Evolutionary conservation across 2,113 vertebrate species (phyloP).

Genomic region (Psilopsiagon aymara): DNA sequence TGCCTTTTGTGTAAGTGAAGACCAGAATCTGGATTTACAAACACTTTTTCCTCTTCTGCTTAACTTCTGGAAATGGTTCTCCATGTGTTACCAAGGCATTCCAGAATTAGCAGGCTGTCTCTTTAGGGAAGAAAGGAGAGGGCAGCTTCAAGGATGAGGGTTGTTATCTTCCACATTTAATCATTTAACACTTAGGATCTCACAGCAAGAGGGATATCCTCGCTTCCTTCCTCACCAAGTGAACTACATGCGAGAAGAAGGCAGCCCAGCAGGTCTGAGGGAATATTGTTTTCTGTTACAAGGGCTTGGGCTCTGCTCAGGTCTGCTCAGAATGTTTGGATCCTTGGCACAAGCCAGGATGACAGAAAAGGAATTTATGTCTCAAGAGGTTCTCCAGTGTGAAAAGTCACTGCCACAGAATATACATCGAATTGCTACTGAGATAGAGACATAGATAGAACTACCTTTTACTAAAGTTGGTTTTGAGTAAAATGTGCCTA

Average conservation of each 20-base stretch:
- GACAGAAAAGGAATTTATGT: background rate
- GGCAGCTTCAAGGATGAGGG: rapidly evolving
- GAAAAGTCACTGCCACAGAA: background rate
- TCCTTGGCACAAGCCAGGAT: rapidly evolving
- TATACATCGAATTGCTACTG: background rate
- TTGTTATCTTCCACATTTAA: background rate
- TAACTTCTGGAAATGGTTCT: background rate
- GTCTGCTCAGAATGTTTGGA: background rate
- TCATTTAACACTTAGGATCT: background rate
- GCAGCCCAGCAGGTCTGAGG: background rate
- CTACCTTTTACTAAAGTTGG: background rate
- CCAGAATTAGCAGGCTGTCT: background rate
- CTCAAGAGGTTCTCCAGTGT: background rate
- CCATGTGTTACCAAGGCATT: background rate
- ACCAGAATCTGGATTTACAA: background rate
- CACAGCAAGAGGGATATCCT: background rate
- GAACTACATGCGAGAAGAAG: rapidly evolving
- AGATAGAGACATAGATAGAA: background rate
- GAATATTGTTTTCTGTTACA: background rate
- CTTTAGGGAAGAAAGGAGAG: background rate
- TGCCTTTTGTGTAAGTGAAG: background rate
- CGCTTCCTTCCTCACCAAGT: background rate
- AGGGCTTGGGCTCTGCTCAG: background rate
- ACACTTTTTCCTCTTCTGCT: background rate
- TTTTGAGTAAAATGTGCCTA: background rate